phyloP scores from a whole-genome alignment of 2,888 invertebrate genomes.

The Pollenia griseotomentosa region DNA sequence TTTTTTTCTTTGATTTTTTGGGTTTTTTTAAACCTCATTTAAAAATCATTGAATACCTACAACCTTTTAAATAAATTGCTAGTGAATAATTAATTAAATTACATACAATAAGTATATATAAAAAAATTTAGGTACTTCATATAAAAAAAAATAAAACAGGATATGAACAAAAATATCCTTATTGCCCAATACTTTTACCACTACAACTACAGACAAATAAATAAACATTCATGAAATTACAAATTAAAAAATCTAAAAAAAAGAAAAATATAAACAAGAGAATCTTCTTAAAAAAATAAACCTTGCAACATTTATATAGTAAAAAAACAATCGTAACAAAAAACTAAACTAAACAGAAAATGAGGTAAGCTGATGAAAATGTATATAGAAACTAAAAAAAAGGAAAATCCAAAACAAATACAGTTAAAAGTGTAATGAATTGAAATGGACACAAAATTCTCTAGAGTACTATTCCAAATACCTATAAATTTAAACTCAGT shows the following conservation, averaged over 20 bases:
- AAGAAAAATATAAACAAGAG: conserved; percentile 22
- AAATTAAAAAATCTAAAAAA: conserved; percentile 35
- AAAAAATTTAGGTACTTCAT: conserved; percentile 48
- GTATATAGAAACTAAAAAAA: not conserved
- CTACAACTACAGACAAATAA: conserved; percentile 20
- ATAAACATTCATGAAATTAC: conserved; percentile 34
- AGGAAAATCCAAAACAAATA: conserved; percentile 30
- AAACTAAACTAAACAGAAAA: conserved; percentile 27
- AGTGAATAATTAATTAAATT: conserved; percentile 63
- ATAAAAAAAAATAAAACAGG: not conserved
- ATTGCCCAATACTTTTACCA: conserved; percentile 21
- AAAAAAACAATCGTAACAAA: conserved; percentile 11
- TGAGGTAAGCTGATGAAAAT: conserved; percentile 63
- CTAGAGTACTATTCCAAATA: conserved; percentile 60
- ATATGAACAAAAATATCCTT: conserved; percentile 16
- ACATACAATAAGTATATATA: conserved; percentile 5
- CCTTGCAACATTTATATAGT: conserved; percentile 41
- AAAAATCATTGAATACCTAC: conserved; percentile 45
- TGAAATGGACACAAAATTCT: conserved; percentile 70
- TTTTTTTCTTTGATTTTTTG: conserved; percentile 2
- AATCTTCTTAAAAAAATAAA: conserved; percentile 51
- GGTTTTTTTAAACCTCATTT: conserved; percentile 45
- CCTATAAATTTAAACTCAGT: conserved; percentile 46
- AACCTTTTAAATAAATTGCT: conserved; percentile 63
- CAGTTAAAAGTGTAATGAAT: conserved; percentile 66